Base-by-base conservation (phyloP, 2,797 vertebrate species). In the Pantherophis alleghaniensis region DNA sequence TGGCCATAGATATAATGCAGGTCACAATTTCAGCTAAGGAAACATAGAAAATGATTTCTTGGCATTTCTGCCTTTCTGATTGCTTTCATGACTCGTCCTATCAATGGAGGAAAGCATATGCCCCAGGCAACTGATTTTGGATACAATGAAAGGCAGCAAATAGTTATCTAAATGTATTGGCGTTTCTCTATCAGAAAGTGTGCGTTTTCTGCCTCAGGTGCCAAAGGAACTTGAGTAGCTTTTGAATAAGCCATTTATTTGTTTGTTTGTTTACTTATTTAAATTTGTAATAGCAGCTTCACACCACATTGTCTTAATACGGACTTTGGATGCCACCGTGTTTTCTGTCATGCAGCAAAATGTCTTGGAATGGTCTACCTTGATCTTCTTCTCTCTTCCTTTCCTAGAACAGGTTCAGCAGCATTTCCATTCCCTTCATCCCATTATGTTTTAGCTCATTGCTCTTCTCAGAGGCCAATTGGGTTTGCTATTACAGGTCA, bases 401-500 rank as follows among this genome's bases (percentile, higher is more conserved):
- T 93, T n/a, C 28, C 66, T 59, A 11, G 11, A 87, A 26, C 7
- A 11, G 20, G 42, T 83, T 47, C 42, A 24, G 10, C 20, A 22
- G 42, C 10, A 12, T 83, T 47, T 83, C 74, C 74, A 24, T 83
- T 55, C 28, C 24, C 28, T 79, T 20, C 14, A 26, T n/a, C 24
- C 26, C 28, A 55, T 69, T 63, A 42, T 61, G 66, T 61, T 87
- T 87, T 87, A 61, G n/a, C 6, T 32, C 37, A 5, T 56, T 74
- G 61, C 24, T 4, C 11, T 66, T 26, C 32, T 5, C 16, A 42
- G 24, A 79, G 6, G 22, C n/a, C 42, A 63, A 37, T 11, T 61
- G 18, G 32, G 47, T 91, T 92, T 90, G 42, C 88, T 91, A 79
- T 93, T 60, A 59, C 92, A 97, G 97, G 96, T 97, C 87, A 97